Conservation (phyloP, 1,140 invertebrate genomes). For the Trigoniulus corallinus region DNA sequence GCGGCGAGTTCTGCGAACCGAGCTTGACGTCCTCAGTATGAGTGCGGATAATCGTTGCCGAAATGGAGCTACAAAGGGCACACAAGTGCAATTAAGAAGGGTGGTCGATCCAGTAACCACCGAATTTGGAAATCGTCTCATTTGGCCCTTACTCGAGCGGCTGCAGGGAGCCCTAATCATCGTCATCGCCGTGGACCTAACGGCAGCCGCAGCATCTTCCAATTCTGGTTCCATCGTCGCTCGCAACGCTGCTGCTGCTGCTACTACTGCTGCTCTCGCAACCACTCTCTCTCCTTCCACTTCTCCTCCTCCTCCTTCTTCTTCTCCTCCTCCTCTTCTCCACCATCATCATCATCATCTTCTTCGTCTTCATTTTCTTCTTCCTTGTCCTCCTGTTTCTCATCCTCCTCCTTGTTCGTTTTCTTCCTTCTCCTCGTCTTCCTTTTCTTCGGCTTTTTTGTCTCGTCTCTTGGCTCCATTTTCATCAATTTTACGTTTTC, state of each 20-base stretch:
- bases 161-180: neutral
- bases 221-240: neutral
- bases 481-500: neutral
- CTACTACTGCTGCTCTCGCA: neutral
- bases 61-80: neutral
- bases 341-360: conserved; percentile 8
- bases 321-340: conserved; percentile 16
- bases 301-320: conserved; percentile 25
- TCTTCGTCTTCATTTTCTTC: conserved; percentile 8
- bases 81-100: neutral
- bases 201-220: no score
- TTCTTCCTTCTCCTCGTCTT: no score
- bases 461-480: neutral
- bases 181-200: neutral
- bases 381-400: conserved; percentile 11
- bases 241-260: neutral
- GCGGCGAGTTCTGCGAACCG: no score
- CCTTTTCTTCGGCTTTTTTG: conserved; percentile 15
- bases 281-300: conserved; percentile 10
- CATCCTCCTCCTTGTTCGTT: no score
- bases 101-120: neutral
- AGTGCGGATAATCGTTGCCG: neutral
- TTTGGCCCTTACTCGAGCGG: neutral
- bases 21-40: neutral
- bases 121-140: neutral